Evolutionary conservation across 2,888 invertebrate genomes (phyloP).

Genomic region (Torymus aiolomorphi): DNA sequence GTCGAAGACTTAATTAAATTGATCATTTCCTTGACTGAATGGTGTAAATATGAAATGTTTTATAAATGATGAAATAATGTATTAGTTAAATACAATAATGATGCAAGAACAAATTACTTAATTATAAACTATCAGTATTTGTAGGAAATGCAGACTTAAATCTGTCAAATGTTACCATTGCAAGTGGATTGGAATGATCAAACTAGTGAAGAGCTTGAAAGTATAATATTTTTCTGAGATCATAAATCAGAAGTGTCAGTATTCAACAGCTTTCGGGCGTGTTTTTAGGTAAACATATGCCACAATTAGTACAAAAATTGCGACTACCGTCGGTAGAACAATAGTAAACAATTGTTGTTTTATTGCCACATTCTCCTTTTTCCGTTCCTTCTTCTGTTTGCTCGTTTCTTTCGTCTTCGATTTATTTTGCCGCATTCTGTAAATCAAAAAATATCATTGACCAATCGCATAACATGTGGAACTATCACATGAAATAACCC

Average conservation of each 20-base stretch:
- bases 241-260: slow-evolving; percentile 69
- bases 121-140: slow-evolving; percentile 7
- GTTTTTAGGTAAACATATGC: slow-evolving; percentile 89
- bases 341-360: slow-evolving; percentile 87
- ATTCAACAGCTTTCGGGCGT: slow-evolving; percentile 78
- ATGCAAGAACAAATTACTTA: slow-evolving; percentile 17
- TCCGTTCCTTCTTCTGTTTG: slow-evolving; percentile 89
- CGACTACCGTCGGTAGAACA: slow-evolving; percentile 84
- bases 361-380: slow-evolving; percentile 88
- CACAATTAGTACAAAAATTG: slow-evolving; percentile 83
- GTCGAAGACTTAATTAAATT: not conserved
- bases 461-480: slow-evolving; percentile 24
- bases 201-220: slow-evolving; percentile 4
- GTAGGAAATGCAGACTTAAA: not conserved
- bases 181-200: slow-evolving; percentile 19
- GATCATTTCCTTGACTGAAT: not conserved
- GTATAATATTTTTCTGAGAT: slow-evolving; percentile 39
- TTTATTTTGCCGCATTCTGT: slow-evolving; percentile 85
- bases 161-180: not conserved
- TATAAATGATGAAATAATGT: slow-evolving; percentile 34
- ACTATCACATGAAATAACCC: not conserved
- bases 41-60: not conserved
- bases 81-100: slow-evolving; percentile 21
- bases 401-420: slow-evolving; percentile 89
- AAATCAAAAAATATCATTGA: slow-evolving; percentile 10